These are phyloP conservation scores for Asteroscopus sphinx DNA, from an alignment of 2,888 invertebrate species.

Conservation along the genomic window DNA sequence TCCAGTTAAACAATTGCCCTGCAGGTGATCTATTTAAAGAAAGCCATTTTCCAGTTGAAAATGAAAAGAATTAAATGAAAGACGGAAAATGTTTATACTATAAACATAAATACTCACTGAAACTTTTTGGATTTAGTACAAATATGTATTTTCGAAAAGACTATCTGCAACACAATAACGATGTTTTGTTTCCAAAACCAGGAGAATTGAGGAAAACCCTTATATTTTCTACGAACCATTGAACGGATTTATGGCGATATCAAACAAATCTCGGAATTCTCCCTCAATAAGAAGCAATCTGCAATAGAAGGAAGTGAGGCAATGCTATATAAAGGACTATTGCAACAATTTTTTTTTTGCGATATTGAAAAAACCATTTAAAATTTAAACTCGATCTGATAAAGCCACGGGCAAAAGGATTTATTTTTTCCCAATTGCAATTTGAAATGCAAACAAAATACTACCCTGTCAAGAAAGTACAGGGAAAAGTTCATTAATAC, in stretches of 20 bases:
- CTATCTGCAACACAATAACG: too few species aligned
- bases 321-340: background rate
- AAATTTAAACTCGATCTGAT: background rate
- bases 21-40: too few species aligned
- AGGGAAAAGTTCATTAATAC: too few species aligned
- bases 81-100: too few species aligned
- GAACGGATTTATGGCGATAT: slow-evolving; percentile 11
- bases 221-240: slow-evolving; percentile 3
- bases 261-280: slow-evolving; percentile 5
- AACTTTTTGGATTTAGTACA: too few species aligned
- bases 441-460: background rate
- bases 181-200: background rate
- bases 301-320: background rate
- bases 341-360: slow-evolving; percentile 1
- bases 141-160: too few species aligned
- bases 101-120: too few species aligned
- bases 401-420: background rate
- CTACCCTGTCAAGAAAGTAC: too few species aligned
- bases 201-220: background rate
- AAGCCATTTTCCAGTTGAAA: too few species aligned
- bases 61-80: too few species aligned
- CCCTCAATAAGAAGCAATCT: slow-evolving; percentile 13
- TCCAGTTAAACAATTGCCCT: too few species aligned
- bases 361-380: slow-evolving; percentile 1
- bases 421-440: background rate